These are phyloP conservation scores for Temnothorax ravouxi DNA, from an alignment of 2,888 invertebrate genomes.

Conservation along the genomic window DNA sequence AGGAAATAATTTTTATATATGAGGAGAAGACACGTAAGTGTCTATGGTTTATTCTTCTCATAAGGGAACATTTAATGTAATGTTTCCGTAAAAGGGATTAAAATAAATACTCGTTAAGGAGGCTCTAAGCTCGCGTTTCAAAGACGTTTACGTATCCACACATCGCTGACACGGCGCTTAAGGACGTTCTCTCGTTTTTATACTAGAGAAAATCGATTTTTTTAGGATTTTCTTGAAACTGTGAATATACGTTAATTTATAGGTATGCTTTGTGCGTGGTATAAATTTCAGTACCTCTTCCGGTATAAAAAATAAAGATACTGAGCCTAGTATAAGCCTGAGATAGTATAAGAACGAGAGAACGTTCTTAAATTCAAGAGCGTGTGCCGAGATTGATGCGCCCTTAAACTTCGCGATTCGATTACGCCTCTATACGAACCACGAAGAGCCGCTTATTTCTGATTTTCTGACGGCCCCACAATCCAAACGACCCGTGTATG, in stretches of 20 bases:
- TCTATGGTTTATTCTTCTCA: too few species aligned
- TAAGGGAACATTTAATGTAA: neutral
- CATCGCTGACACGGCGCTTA: slow-evolving; percentile 3
- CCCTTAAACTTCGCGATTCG: slow-evolving; percentile 6
- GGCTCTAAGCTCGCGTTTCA: neutral
- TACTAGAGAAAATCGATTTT: too few species aligned
- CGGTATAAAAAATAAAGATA: too few species aligned
- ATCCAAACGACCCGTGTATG: slow-evolving; percentile 15
- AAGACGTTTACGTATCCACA: slow-evolving; percentile 11
- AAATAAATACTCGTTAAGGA: neutral
- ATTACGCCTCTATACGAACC: neutral
- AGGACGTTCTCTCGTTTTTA: too few species aligned
- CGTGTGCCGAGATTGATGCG: slow-evolving; percentile 9
- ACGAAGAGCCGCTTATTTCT: slow-evolving; percentile 25
- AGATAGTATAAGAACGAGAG: too few species aligned
- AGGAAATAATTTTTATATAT: neutral
- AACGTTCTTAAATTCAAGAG: slow-evolving; percentile 13
- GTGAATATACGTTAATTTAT: too few species aligned
- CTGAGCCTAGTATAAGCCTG: too few species aligned
- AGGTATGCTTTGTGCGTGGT: too few species aligned
- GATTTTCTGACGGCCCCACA: slow-evolving; percentile 9
- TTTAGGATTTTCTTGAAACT: too few species aligned
- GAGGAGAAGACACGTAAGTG: neutral
- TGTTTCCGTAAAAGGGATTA: neutral
- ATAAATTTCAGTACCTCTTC: too few species aligned